Conservation (phyloP, 2,113 vertebrate species). For the Thomomys bottae region DNA sequence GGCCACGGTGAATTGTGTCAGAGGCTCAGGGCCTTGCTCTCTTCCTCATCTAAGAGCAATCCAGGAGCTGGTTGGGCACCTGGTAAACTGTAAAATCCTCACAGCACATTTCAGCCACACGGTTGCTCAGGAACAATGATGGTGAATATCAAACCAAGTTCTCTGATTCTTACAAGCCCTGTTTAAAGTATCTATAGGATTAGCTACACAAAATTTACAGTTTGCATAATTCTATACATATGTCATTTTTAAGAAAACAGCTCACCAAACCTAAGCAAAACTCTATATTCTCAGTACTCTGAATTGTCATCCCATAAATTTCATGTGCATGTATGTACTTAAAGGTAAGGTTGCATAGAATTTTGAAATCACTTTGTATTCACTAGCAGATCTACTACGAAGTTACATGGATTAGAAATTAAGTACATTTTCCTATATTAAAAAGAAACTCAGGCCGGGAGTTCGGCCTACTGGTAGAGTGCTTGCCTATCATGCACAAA, state of each 20-base stretch:
- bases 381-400: neutral
- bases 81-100: neutral
- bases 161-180: neutral
- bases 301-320: neutral
- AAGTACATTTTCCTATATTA: neutral
- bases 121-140: neutral
- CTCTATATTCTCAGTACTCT: neutral
- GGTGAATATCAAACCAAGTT: neutral
- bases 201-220: neutral
- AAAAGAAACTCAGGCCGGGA: constrained; percentile 49
- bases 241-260: no score
- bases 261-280: neutral
- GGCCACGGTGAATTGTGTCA: neutral
- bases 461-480: no score
- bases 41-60: neutral
- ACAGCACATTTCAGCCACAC: neutral
- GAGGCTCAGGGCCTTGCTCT: neutral
- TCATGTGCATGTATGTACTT: neutral
- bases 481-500: no score
- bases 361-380: neutral
- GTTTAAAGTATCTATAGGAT: neutral
- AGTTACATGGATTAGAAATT: neutral
- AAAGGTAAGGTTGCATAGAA: neutral
- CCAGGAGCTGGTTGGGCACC: neutral
- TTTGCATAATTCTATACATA: neutral